A percentile compares a stretch with the other conserved stretches of the same genome.
These are phyloP conservation scores for Muntiacus reevesi DNA, from an alignment of 2,113 vertebrate genomes.

Conservation along the genomic window DNA sequence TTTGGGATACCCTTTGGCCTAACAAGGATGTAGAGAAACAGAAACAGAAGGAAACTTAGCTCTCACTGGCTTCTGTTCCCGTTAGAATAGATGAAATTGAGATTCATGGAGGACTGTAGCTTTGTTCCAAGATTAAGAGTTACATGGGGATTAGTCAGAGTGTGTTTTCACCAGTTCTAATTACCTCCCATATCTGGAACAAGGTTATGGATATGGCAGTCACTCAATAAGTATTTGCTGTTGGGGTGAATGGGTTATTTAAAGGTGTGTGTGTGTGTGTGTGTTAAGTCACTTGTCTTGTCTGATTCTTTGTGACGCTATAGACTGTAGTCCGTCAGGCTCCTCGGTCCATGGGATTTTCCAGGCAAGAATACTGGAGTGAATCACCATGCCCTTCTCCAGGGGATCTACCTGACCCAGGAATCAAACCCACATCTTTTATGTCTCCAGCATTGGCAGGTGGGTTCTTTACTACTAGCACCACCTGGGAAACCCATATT, in stretches of 20 bases:
- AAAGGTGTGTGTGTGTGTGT: background rate
- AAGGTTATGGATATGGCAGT: background rate
- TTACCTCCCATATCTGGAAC: background rate
- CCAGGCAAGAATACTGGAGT: background rate
- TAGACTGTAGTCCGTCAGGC: fast-evolving
- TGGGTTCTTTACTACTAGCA: background rate
- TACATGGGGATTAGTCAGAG: background rate
- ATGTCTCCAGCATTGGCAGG: background rate
- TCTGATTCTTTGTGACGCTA: background rate
- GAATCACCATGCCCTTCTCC: background rate
- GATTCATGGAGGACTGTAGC: background rate
- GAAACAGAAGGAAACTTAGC: background rate
- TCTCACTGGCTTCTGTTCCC: background rate
- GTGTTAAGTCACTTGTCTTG: background rate
- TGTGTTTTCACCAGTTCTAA: background rate
- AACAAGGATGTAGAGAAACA: background rate
- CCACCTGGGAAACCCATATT: background rate
- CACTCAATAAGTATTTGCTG: background rate
- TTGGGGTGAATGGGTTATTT: background rate
- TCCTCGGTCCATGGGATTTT: background rate
- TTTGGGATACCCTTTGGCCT: background rate
- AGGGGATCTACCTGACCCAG: background rate
- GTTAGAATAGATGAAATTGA: background rate
- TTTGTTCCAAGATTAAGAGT: background rate
- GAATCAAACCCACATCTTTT: background rate